Conservation (phyloP, 2,797 vertebrate species). For the Sternarchorhynchus goeldii region DNA sequence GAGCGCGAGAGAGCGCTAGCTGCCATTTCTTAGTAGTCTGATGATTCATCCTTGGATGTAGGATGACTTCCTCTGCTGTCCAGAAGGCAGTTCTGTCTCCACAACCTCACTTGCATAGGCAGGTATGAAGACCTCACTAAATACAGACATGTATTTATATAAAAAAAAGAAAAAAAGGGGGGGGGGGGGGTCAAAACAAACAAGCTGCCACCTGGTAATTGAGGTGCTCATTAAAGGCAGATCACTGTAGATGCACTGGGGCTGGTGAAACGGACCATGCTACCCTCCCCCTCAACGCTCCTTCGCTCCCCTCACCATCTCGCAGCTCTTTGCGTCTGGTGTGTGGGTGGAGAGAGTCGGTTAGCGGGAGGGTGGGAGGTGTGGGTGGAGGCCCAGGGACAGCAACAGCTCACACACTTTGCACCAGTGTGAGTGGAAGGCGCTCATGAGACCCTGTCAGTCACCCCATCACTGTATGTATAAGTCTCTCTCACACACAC, state of each 20-base stretch:
- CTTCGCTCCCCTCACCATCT: slow-evolving; percentile 15
- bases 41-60: slow-evolving; percentile 61
- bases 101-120: slow-evolving; percentile 61
- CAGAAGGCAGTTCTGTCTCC: slow-evolving; percentile 57
- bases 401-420: too few species aligned
- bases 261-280: slow-evolving; percentile 62
- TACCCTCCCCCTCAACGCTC: background rate
- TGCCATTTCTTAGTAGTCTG: slow-evolving; percentile 22
- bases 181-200: too few species aligned
- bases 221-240: slow-evolving; percentile 76
- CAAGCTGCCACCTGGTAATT: slow-evolving; percentile 73
- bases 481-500: too few species aligned
- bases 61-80: slow-evolving; percentile 51
- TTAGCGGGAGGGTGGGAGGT: too few species aligned
- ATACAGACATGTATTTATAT: slow-evolving; percentile 65
- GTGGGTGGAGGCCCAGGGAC: too few species aligned
- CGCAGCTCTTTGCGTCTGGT: background rate
- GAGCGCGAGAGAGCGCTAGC: background rate
- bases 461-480: too few species aligned
- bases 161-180: background rate
- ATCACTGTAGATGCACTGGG: slow-evolving; percentile 73
- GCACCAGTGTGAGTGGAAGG: too few species aligned
- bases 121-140: slow-evolving; percentile 58
- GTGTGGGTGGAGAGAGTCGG: too few species aligned
- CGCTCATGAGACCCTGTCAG: too few species aligned